Evolutionary conservation across 2,888 invertebrate genomes (phyloP).

Genomic region (Itoplectis maculator): DNA sequence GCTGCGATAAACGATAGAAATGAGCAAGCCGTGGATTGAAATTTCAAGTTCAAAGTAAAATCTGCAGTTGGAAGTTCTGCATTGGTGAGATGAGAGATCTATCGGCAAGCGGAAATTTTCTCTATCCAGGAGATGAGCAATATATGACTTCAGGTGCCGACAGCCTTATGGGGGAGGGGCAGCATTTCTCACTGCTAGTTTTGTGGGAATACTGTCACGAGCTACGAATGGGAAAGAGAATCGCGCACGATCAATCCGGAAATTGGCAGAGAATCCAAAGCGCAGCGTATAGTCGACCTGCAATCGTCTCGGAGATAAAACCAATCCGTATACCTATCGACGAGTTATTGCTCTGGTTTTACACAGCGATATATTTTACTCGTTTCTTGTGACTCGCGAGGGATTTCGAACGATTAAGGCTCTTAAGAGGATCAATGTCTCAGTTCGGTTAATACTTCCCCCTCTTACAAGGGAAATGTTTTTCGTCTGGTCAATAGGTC

Average conservation of each 20-base stretch:
- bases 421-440: too few species aligned
- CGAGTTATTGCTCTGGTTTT: too few species aligned
- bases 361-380: background rate
- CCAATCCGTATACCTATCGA: too few species aligned
- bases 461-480: too few species aligned
- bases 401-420: too few species aligned
- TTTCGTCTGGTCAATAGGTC: too few species aligned
- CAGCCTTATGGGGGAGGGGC: conserved; percentile 35
- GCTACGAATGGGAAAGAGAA: conserved; percentile 64
- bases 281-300: conserved; percentile 65
- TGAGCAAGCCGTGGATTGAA: too few species aligned
- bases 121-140: conserved; percentile 51
- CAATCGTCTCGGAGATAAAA: conserved; percentile 70
- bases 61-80: conserved; percentile 65
- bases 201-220: conserved; percentile 34
- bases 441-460: too few species aligned
- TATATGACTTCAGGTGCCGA: conserved; percentile 27
- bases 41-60: too few species aligned
- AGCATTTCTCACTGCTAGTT: conserved; percentile 26
- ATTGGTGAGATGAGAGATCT: conserved; percentile 60
- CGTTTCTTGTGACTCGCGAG: too few species aligned
- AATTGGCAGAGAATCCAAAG: conserved; percentile 64
- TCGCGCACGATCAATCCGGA: conserved; percentile 62
- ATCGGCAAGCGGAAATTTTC: conserved; percentile 66
- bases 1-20: conserved; percentile 18